phyloP scores from a whole-genome alignment of 2,888 invertebrate genomes.

The Icerya purchasi region DNA sequence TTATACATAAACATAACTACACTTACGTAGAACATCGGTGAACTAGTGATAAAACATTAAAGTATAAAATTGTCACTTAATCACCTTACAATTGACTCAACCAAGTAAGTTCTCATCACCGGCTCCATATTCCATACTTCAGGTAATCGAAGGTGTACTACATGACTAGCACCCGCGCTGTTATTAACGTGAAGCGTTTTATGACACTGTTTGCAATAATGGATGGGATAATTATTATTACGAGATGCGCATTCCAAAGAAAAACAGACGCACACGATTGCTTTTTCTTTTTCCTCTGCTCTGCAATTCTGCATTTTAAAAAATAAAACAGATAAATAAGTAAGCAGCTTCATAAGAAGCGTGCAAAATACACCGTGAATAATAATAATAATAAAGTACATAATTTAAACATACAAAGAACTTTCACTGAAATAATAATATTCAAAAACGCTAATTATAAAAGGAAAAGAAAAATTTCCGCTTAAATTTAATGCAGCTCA shows the following conservation, averaged over 20 bases:
- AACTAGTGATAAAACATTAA: no score
- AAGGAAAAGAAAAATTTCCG: no score
- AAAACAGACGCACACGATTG: slow-evolving; percentile 88
- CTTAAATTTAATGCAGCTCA: no score
- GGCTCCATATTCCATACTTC: slow-evolving; percentile 74
- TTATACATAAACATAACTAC: neutral
- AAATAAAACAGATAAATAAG: neutral
- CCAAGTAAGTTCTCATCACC: slow-evolving; percentile 72
- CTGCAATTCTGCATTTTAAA: slow-evolving; percentile 35
- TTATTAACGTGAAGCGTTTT: slow-evolving; percentile 69
- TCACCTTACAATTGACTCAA: slow-evolving; percentile 88
- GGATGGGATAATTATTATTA: slow-evolving; percentile 87
- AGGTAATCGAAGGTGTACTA: slow-evolving; percentile 67
- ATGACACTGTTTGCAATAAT: slow-evolving; percentile 78
- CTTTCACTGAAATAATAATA: no score
- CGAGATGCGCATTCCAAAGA: slow-evolving; percentile 90
- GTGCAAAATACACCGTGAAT: no score
- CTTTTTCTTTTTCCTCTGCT: slow-evolving; percentile 66
- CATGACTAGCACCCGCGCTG: slow-evolving; percentile 61
- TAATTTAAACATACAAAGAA: no score
- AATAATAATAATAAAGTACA: no score
- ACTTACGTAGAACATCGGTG: no score
- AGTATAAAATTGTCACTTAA: no score
- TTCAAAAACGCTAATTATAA: no score
- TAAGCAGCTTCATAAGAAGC: no score